These are phyloP conservation scores for Larimichthys crocea DNA, from an alignment of 2,113 vertebrate species.

Conservation along the genomic window DNA sequence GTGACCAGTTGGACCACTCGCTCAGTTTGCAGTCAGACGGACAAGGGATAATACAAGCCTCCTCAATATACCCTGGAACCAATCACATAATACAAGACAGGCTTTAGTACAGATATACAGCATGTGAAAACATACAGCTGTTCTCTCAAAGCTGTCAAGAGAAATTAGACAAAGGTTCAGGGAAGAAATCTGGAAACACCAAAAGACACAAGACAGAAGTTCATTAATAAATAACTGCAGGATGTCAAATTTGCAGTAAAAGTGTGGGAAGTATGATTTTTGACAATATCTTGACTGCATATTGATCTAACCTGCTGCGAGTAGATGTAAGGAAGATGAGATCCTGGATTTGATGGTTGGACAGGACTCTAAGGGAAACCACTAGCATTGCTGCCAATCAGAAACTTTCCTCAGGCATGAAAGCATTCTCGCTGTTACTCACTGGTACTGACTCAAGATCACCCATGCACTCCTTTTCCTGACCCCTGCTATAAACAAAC, in stretches of 20 bases:
- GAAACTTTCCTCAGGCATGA: not conserved
- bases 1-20: constrained; percentile 99
- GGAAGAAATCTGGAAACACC: not conserved
- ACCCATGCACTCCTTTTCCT: not conserved
- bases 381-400: not conserved
- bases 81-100: not conserved
- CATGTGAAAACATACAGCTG: not conserved
- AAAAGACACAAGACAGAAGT: not conserved
- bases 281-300: not conserved
- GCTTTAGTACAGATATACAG: not conserved
- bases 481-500: constrained; percentile 8
- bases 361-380: not conserved
- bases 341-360: not conserved
- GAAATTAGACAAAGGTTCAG: not conserved
- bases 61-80: constrained; percentile 93
- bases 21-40: constrained; percentile 99
- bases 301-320: not conserved
- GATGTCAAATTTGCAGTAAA: not conserved
- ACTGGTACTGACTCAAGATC: not conserved
- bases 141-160: not conserved
- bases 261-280: not conserved
- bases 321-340: not conserved
- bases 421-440: not conserved
- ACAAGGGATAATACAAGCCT: constrained; percentile 97
- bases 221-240: not conserved